Percentiles rank a stretch among this genome's conserved stretches.
Evolutionary conservation across 2,888 invertebrate species (phyloP).

Genomic region (Hemicrepidius hirtus): DNA sequence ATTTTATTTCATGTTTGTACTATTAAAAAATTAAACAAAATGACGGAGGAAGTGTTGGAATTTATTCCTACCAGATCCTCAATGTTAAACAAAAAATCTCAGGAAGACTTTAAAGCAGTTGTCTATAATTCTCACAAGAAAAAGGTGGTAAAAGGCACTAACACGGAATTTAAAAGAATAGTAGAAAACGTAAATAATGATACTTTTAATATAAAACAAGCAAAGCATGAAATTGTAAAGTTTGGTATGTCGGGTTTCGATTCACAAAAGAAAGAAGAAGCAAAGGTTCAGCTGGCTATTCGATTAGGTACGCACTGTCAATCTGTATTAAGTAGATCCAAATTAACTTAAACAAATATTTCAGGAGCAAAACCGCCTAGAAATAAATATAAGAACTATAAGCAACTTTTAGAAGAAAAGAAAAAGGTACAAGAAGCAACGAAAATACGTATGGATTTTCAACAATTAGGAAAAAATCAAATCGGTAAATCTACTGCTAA

Average conservation of each 20-base stretch:
- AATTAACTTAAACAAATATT: neutral
- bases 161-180: conserved; percentile 51
- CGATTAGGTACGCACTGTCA: conserved; percentile 78
- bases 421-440: conserved; percentile 75
- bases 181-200: conserved; percentile 52
- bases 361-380: conserved; percentile 87
- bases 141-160: conserved; percentile 65
- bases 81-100: conserved; percentile 71
- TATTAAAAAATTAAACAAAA: neutral
- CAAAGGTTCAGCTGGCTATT: conserved; percentile 85
- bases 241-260: conserved; percentile 88
- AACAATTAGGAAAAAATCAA: conserved; percentile 76
- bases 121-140: conserved; percentile 75
- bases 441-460: conserved; percentile 72
- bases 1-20: no score
- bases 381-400: conserved; percentile 82
- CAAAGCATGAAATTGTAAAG: conserved; percentile 87
- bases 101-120: conserved; percentile 72
- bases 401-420: conserved; percentile 78
- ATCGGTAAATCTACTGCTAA: conserved; percentile 76
- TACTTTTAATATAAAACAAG: conserved; percentile 81
- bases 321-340: conserved; percentile 24
- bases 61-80: conserved; percentile 75
- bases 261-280: conserved; percentile 82
- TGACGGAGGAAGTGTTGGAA: conserved; percentile 40